Evolutionary conservation across 2,797 vertebrate species (phyloP).

Genomic region (Serranus cabrilla): DNA sequence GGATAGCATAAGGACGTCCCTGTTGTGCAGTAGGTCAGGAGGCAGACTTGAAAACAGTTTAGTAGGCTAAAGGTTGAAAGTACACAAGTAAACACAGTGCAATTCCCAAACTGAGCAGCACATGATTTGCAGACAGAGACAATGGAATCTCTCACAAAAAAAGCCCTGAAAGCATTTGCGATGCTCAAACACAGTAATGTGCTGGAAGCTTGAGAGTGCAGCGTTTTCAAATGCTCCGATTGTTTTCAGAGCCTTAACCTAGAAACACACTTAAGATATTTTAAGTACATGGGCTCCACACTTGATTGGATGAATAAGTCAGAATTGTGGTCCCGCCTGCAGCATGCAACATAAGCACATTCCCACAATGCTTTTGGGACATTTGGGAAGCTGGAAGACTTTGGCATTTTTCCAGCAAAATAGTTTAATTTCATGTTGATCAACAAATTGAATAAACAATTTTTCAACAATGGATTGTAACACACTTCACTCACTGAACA

Average conservation of each 20-base stretch:
- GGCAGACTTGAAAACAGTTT: background rate
- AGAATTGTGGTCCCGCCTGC: background rate
- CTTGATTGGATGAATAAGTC: conserved; percentile 28
- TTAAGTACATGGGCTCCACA: conserved; percentile 18
- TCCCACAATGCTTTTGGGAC: no score
- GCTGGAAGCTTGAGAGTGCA: conserved; percentile 1
- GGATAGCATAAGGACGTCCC: background rate
- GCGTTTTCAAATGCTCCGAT: conserved; percentile 18
- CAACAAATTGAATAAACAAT: no score
- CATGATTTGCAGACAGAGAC: conserved; percentile 21
- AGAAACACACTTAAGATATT: conserved; percentile 19
- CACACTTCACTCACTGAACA: no score
- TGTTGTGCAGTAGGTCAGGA: background rate
- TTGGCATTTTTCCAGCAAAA: no score
- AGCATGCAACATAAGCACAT: background rate
- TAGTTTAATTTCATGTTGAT: no score
- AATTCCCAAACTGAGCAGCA: conserved; percentile 22
- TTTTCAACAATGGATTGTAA: no score
- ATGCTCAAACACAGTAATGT: conserved; percentile 21
- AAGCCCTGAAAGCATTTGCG: conserved; percentile 38
- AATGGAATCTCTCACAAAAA: conserved; percentile 33
- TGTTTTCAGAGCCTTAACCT: conserved; percentile 17
- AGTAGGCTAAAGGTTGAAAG: conserved; percentile 8
- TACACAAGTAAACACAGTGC: background rate
- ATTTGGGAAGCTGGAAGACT: background rate